Evolutionary conservation across 2,888 invertebrate species (phyloP), one percentile per base, ranked within the genome.

Genomic region (Selenia dentaria): DNA sequence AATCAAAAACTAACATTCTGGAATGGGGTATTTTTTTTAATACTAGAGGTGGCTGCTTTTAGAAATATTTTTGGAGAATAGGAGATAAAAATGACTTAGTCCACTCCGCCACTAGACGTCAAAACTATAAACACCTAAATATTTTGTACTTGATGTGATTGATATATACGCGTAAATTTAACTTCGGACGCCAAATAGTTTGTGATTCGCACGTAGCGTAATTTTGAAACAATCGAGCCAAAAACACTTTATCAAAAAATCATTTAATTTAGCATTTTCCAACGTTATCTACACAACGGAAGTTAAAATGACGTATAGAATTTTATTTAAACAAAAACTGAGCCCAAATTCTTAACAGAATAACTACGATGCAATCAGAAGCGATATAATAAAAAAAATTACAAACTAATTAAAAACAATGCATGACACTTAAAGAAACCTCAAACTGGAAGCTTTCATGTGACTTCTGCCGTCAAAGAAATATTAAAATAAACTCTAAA

Each of bases 391-490:
- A 77, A 79, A 82, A 74, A 68, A 44, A 51, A 52, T 78, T 85
- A 86, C 73, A 61, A 77, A 59, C 52, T 56, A 59, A 59, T 54
- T 54, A 54, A 59, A 52, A 56, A 59, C 56, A 83, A 80, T 74
- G 82, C 77, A 82, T 84, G 84, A 88, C 78, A 81, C 75, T 75
- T 77, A 77, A 74, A 71, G 64, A 67, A 66, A 67, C 62, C 51
- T 72, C 73, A 69, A 76, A 79, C 68, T 84, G 84, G 84, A 88
- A 86, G 84, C 83, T 79, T 78, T 81, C 77, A 70, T 70, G 81
- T 78, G 83, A 83, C 79, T 78, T 72, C 71, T 73, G 74, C 69
- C 71, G 67, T 52, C 64, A 72, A 67, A 72, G 56, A 69, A 74
- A 68, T 69, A 70, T 70, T 66, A 70, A 72, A 36, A 67, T 25